Evolutionary conservation across 2,888 invertebrate species (phyloP).

Genomic region (Drosophila tripunctata): DNA sequence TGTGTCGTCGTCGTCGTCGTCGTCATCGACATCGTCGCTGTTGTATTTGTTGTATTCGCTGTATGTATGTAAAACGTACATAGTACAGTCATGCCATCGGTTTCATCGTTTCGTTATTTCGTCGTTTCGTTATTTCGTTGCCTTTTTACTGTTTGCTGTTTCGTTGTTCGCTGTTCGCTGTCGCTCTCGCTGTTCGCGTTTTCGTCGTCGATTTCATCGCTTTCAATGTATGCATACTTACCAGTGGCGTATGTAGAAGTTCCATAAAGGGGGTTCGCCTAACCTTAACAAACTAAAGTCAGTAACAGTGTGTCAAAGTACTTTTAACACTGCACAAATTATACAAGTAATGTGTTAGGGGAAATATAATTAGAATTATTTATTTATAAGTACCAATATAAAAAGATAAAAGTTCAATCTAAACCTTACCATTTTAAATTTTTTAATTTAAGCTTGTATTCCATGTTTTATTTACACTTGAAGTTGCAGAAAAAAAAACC

Average conservation of each 20-base stretch:
- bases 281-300: too few species aligned
- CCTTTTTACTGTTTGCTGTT: constrained; percentile 47
- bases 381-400: too few species aligned
- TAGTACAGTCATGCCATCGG: constrained; percentile 67
- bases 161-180: constrained; percentile 24
- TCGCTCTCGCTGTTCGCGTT: constrained; percentile 33
- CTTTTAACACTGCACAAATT: too few species aligned
- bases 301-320: too few species aligned
- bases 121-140: constrained; percentile 23
- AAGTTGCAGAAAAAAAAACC: too few species aligned
- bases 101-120: constrained; percentile 61
- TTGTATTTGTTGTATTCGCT: constrained; percentile 41
- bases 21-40: constrained; percentile 11
- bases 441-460: too few species aligned
- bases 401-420: too few species aligned
- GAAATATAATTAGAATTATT: too few species aligned
- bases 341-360: too few species aligned
- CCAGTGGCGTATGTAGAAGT: constrained; percentile 25
- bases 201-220: constrained; percentile 35
- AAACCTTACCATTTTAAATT: too few species aligned
- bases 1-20: constrained; percentile 13
- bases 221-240: constrained; percentile 37
- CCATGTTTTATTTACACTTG: too few species aligned
- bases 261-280: background rate
- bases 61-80: constrained; percentile 27